Base-by-base conservation (phyloP, 37 sponge, comb jelly and placozoan species). In the Spongilla lacustris region DNA sequence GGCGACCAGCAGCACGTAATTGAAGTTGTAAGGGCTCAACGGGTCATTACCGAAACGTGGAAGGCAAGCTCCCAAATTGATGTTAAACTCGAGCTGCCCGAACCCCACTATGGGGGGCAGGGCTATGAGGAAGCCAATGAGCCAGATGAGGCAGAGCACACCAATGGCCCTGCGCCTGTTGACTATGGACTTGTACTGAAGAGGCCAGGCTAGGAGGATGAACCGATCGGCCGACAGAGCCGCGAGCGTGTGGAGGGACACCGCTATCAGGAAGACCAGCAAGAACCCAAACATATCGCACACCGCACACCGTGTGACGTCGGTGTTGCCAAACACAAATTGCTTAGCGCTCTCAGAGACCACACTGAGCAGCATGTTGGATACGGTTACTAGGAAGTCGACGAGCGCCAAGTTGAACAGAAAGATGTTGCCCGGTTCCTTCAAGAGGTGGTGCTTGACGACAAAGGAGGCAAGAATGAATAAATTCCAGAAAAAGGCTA, bases 31-130 rank as follows among this genome's bases (percentile, higher is more conserved):
- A 1, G 74, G 17, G 24, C 69, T 58, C 50, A 68, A 25, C 0
- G 26, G 67, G 50, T 86, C 71, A 27, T 49, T 68, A 0, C 75
- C 73, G 70, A 88, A 94, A 5, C 95, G 78, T 0, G 91, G 86
- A 4, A 94, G 46, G 73, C 95, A 94, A 24, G 76, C 29, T 14
- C 89, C 95, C 4, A 94, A 82, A 2, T 66, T 50, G 0, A 74
- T 46, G 81, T 94, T 94, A 74, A 94, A 94, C 49, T 94, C 95
- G 36, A 74, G 67, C 27, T 87, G 80, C 0, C 95, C 95, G 70
- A 94, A 80, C 19, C 89, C 95, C 33, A 81, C 69, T 2, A 83
- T 68, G 17, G 89, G 74, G 0, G 93, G 93, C 0, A 85, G 81
- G 30, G 77, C 76, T 19, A 94, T 17, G 0, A 85, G 34, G 21